Conservation (phyloP, 2,888 invertebrate genomes). For the Callinectes sapidus region DNA sequence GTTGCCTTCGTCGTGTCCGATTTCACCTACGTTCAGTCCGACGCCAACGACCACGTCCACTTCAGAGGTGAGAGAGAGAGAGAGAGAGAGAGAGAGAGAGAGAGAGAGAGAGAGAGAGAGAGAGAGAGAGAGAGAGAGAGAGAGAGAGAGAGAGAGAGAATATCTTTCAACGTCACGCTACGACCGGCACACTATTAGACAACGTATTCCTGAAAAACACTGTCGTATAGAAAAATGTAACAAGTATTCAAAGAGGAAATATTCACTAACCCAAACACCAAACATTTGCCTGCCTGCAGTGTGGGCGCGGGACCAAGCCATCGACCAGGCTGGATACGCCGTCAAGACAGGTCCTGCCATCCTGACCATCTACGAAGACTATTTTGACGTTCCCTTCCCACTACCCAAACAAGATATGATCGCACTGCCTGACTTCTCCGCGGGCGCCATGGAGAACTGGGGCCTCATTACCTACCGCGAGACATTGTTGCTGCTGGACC, state of each 20-base stretch:
- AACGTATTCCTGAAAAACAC: too few relatives aligned
- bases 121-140: constrained; percentile 23
- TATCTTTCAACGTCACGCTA: too few relatives aligned
- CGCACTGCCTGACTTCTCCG: constrained; percentile 79
- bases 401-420: constrained; percentile 82
- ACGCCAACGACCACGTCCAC: constrained; percentile 53
- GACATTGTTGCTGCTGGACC: constrained; percentile 83
- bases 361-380: constrained; percentile 84
- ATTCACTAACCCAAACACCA: background rate
- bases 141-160: background rate
- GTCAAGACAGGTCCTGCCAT: constrained; percentile 85
- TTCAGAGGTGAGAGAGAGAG: constrained; percentile 51
- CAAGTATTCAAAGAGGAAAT: background rate
- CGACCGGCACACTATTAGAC: too few relatives aligned
- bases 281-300: constrained; percentile 75
- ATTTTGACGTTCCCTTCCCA: constrained; percentile 85
- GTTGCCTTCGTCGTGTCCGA: constrained; percentile 79
- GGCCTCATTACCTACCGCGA: constrained; percentile 86
- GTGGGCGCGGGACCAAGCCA: constrained; percentile 83
- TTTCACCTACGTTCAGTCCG: constrained; percentile 75
- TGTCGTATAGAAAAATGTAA: background rate
- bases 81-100: background rate
- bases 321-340: constrained; percentile 83
- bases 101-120: background rate
- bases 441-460: constrained; percentile 88